Percentiles rank a stretch among this genome's conserved stretches.
Conservation (phyloP, 1,140 invertebrate genomes). For the Dreissena rostriformis region DNA sequence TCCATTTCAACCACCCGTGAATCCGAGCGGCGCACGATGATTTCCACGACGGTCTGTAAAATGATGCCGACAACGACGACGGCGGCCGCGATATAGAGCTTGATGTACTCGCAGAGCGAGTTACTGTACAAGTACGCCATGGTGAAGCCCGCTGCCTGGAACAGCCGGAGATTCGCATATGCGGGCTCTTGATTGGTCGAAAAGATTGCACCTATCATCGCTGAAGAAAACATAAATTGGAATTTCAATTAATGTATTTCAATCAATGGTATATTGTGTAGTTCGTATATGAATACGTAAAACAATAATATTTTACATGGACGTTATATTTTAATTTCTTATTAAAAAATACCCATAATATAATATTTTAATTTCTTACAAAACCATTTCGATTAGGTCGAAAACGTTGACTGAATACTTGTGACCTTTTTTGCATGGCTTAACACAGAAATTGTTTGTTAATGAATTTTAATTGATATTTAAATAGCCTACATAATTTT, state of each 20-base stretch:
- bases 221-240: constrained; percentile 52
- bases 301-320: no score
- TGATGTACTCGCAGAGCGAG: constrained; percentile 62
- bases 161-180: constrained; percentile 67
- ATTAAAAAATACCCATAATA: no score
- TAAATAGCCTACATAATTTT: no score
- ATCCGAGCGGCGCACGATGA: constrained; percentile 40
- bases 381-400: no score
- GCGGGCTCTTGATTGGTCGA: constrained; percentile 68
- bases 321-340: no score
- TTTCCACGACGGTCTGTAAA: constrained; percentile 61
- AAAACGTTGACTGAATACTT: no score
- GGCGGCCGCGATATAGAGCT: constrained; percentile 61
- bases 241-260: not conserved
- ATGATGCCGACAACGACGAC: constrained; percentile 60
- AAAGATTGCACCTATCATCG: constrained; percentile 66
- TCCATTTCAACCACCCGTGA: constrained; percentile 3
- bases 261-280: not conserved
- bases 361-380: no score
- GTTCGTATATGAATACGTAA: no score
- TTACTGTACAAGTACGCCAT: constrained; percentile 66
- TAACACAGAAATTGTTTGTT: no score
- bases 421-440: no score
- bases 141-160: constrained; percentile 67
- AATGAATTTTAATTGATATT: no score